phyloP scores from a whole-genome alignment of 2,113 vertebrate species.

The Picathartes gymnocephalus region DNA sequence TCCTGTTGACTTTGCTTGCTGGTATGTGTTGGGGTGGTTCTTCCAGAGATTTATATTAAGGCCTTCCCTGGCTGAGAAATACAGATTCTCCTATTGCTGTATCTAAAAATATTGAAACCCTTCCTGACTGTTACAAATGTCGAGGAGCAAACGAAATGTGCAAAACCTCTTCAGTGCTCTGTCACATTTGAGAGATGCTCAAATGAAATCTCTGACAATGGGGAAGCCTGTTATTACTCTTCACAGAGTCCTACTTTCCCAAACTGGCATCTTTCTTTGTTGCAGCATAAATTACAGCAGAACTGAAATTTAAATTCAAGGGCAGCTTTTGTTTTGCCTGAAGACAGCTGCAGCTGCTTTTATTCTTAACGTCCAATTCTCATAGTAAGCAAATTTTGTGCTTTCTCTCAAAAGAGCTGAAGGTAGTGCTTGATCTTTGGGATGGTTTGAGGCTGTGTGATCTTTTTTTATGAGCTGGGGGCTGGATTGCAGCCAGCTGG shows the following conservation, averaged over 20 bases:
- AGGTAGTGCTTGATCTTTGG: neutral
- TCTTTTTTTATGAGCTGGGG: neutral
- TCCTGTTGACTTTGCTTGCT: neutral
- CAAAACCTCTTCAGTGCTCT: neutral
- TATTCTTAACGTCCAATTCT: slow-evolving; percentile 42
- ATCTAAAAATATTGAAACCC: slow-evolving; percentile 30
- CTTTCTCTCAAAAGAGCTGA: slow-evolving; percentile 19
- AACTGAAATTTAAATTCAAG: slow-evolving; percentile 51
- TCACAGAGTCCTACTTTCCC: slow-evolving; percentile 48
- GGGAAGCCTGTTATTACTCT: slow-evolving; percentile 56
- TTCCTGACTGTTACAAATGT: neutral
- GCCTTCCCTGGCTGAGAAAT: neutral
- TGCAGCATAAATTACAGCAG: slow-evolving; percentile 32
- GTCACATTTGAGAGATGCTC: neutral
- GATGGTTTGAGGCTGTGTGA: neutral
- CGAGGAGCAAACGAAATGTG: neutral
- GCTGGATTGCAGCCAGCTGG: neutral
- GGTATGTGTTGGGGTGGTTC: neutral
- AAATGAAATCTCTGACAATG: slow-evolving; percentile 38
- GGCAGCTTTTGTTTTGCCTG: slow-evolving; percentile 58
- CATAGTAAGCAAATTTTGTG: slow-evolving; percentile 44
- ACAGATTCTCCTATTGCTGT: neutral
- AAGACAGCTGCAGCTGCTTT: slow-evolving; percentile 56
- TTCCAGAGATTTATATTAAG: neutral
- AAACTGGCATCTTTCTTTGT: slow-evolving; percentile 49